Percentiles rank a stretch among this genome's conserved stretches.
These are phyloP conservation scores for Pecten maximus DNA, from an alignment of 2,888 invertebrate species.

Conservation along the genomic window DNA sequence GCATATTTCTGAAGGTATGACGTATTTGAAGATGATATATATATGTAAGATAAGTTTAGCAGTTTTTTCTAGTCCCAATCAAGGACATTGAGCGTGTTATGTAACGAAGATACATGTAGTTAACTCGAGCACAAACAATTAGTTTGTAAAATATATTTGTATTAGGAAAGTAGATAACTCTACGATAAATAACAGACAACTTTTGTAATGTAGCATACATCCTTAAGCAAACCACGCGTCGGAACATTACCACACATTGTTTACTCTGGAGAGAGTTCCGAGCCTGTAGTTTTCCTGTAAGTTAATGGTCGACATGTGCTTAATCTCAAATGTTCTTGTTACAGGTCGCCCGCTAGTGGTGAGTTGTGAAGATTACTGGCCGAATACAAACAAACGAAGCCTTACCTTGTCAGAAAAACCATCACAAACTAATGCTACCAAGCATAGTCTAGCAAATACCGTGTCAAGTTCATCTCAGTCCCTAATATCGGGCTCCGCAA, in stretches of 20 bases:
- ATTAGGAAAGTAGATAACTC: too few relatives aligned
- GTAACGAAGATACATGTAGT: too few relatives aligned
- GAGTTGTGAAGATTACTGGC: neutral
- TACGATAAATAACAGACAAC: too few relatives aligned
- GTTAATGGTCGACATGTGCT: neutral
- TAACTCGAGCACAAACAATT: too few relatives aligned
- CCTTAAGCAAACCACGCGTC: neutral
- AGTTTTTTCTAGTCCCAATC: too few relatives aligned
- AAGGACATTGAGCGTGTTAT: too few relatives aligned
- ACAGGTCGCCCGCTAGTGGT: neutral
- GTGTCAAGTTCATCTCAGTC: neutral
- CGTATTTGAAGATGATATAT: too few relatives aligned
- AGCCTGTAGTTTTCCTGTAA: neutral
- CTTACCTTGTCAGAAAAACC: neutral
- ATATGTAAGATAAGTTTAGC: too few relatives aligned
- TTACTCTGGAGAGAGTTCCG: neutral
- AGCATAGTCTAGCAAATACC: neutral
- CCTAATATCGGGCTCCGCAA: neutral
- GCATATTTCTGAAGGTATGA: too few relatives aligned
- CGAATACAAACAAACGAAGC: slow-evolving; percentile 11
- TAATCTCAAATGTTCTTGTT: neutral
- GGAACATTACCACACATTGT: neutral
- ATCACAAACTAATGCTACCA: neutral
- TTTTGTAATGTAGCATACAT: neutral
- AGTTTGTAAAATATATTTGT: too few relatives aligned